A percentile compares a stretch with the other conserved stretches of the same genome.
Evolutionary conservation across 2,888 invertebrate genomes (phyloP).

Genomic region (Trichogramma dendrolimi): DNA sequence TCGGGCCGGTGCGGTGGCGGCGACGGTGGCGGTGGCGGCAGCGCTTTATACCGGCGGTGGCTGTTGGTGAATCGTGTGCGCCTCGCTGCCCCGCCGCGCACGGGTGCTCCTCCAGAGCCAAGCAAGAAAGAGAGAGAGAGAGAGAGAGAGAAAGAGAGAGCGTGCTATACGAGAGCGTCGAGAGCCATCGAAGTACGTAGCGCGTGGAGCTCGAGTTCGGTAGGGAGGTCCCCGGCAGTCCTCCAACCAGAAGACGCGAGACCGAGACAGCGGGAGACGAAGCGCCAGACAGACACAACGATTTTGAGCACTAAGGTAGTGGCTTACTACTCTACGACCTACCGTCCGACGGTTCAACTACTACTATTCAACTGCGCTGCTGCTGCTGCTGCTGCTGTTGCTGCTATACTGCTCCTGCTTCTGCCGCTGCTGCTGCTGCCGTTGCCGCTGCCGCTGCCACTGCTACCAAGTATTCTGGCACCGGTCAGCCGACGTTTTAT

Average conservation of each 20-base stretch:
- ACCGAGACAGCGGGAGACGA: constrained; percentile 26
- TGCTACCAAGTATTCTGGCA: no score
- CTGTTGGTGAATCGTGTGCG: constrained; percentile 12
- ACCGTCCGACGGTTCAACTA: constrained; percentile 44
- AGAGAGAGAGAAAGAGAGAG: neutral
- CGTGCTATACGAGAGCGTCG: no score
- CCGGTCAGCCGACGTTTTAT: constrained; percentile 35
- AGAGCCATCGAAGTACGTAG: constrained; percentile 4
- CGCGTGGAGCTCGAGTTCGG: constrained; percentile 42
- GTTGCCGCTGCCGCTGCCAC: constrained; percentile 21
- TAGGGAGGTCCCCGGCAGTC: constrained; percentile 49
- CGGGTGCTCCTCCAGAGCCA: neutral
- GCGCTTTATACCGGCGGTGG: constrained; percentile 23
- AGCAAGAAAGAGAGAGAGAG: constrained; percentile 9
- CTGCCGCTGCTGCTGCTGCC: constrained; percentile 27
- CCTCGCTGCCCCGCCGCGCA: constrained; percentile 27
- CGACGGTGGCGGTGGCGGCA: constrained; percentile 6
- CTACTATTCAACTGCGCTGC: constrained; percentile 46
- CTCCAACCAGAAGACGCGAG: constrained; percentile 51
- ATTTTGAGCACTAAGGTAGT: constrained; percentile 36
- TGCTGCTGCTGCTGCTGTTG: constrained; percentile 10
- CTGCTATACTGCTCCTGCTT: constrained; percentile 19
- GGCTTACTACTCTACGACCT: constrained; percentile 47
- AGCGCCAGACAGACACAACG: constrained; percentile 22
- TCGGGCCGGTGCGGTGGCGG: constrained; percentile 13